Evolutionary conservation across 2,113 vertebrate species (phyloP).

Genomic region (Laticauda colubrina): DNA sequence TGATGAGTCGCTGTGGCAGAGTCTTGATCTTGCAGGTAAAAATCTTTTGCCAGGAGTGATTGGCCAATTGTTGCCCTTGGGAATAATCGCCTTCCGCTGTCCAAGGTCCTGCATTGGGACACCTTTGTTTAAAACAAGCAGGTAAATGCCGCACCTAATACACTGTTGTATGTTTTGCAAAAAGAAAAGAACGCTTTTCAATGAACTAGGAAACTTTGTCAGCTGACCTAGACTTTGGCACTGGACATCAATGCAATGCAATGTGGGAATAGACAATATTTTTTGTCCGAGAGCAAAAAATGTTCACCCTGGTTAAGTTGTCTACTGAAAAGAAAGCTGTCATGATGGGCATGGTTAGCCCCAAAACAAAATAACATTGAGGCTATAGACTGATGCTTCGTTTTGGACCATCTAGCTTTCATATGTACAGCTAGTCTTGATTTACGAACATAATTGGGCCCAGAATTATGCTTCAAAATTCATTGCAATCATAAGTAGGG

Average conservation of each 20-base stretch:
- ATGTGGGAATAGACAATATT: background rate
- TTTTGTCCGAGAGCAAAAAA: background rate
- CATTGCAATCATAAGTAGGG: background rate
- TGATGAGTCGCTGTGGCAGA: slow-evolving; percentile 91
- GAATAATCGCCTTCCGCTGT: slow-evolving; percentile 82
- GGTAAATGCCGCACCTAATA: slow-evolving; percentile 61
- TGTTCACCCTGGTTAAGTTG: background rate
- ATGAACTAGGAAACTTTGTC: background rate
- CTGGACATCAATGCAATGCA: background rate
- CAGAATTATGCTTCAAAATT: background rate
- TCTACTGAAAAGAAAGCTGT: background rate
- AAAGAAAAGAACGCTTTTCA: background rate
- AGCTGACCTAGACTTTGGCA: background rate
- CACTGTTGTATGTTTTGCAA: background rate
- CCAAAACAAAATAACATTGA: background rate
- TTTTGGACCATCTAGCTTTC: background rate
- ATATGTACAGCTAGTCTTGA: background rate
- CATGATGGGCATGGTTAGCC: background rate
- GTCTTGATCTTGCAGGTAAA: slow-evolving; percentile 81
- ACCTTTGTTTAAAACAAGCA: slow-evolving; percentile 65
- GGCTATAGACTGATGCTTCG: background rate
- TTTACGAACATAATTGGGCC: background rate
- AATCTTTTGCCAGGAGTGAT: slow-evolving; percentile 75
- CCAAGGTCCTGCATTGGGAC: slow-evolving; percentile 80
- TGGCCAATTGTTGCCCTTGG: slow-evolving; percentile 76